phyloP scores from a whole-genome alignment of 2,888 invertebrate species.

The Dasypolia templi region DNA sequence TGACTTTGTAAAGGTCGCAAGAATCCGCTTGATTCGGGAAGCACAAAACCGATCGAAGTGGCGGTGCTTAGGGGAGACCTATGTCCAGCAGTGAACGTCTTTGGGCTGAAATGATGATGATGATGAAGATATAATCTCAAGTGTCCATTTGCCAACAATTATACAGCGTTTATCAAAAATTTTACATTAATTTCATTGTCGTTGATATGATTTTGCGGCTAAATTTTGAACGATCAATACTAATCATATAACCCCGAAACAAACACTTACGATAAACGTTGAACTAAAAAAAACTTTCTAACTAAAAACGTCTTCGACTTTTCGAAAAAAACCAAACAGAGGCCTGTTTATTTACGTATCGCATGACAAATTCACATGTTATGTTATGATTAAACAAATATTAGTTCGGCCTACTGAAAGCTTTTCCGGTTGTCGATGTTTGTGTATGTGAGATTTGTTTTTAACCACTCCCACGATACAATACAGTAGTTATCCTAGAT shows the following conservation, averaged over 20 bases:
- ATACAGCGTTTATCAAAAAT: not conserved
- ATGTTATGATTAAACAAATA: slow-evolving; percentile 42
- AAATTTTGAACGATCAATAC: not conserved
- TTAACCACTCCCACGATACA: slow-evolving; percentile 19
- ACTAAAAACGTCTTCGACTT: not conserved
- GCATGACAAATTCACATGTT: slow-evolving; percentile 40
- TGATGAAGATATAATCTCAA: not conserved
- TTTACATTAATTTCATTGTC: not conserved
- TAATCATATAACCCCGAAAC: slow-evolving; percentile 1
- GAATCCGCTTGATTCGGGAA: too few relatives aligned
- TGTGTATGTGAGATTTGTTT: slow-evolving; percentile 26
- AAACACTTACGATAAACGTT: not conserved
- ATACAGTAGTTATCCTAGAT: not conserved
- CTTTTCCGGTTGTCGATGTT: not conserved
- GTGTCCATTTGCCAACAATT: not conserved
- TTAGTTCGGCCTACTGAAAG: slow-evolving; percentile 41
- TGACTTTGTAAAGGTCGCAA: too few relatives aligned
- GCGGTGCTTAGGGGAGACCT: too few relatives aligned
- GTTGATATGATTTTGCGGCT: not conserved
- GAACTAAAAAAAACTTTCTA: slow-evolving; percentile 16
- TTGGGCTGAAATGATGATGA: too few relatives aligned
- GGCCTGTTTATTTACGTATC: slow-evolving; percentile 30
- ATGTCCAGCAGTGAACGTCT: too few relatives aligned
- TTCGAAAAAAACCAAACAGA: slow-evolving; percentile 22
- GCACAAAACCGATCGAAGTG: too few relatives aligned